Conservation (phyloP, 2,888 invertebrate species). For the Smittia sp. region DNA sequence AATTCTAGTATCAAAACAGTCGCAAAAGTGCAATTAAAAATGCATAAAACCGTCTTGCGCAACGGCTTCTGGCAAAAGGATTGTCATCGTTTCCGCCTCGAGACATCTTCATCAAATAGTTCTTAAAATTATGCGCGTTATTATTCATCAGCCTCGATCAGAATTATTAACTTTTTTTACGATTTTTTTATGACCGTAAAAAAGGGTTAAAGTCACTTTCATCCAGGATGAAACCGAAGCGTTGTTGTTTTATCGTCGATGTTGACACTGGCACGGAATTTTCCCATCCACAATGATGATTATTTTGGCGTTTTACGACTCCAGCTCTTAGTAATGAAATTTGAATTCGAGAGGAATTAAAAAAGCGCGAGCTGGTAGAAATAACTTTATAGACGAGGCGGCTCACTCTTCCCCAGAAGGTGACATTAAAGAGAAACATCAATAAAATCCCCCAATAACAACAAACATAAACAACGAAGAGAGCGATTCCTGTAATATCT, state of each 20-base stretch:
- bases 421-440: constrained; percentile 25
- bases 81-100: constrained; percentile 3
- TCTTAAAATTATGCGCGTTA: constrained; percentile 21
- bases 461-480: constrained; percentile 26
- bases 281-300: constrained; percentile 27
- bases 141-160: constrained; percentile 10
- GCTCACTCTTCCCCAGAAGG: neutral
- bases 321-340: neutral
- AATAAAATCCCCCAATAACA: constrained; percentile 28
- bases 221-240: constrained; percentile 11
- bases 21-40: constrained; percentile 40
- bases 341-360: constrained; percentile 40
- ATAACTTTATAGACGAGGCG: constrained; percentile 29
- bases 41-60: constrained; percentile 26
- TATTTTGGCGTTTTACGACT: constrained; percentile 27
- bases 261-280: constrained; percentile 13
- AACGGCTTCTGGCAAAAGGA: neutral
- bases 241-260: constrained; percentile 4
- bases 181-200: constrained; percentile 26
- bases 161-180: constrained; percentile 16
- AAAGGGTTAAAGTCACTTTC: constrained; percentile 31
- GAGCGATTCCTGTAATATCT: constrained; percentile 13
- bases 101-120: constrained; percentile 39
- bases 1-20: constrained; percentile 25
- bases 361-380: constrained; percentile 7